phyloP scores from a whole-genome alignment of 2,797 vertebrate genomes.

The Sus cebifrons region DNA sequence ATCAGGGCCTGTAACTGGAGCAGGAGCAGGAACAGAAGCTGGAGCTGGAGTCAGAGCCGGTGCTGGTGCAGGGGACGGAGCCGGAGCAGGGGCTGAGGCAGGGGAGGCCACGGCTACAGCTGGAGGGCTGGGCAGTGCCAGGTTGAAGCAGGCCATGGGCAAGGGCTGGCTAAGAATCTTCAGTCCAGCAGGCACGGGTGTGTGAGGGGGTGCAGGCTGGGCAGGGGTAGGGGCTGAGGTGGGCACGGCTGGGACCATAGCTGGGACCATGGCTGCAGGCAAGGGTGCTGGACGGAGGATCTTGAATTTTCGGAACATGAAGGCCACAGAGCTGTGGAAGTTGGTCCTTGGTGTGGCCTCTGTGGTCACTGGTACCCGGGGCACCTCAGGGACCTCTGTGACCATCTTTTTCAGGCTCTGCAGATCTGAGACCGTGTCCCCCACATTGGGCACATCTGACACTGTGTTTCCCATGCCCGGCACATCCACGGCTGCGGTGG shows the following conservation, averaged over 20 bases:
- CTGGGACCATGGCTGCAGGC: fast-evolving
- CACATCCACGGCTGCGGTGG: neutral
- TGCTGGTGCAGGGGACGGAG: neutral
- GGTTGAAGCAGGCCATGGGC: conserved; percentile 89
- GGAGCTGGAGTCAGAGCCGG: fast-evolving
- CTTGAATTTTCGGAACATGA: conserved; percentile 91
- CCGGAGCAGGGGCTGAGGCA: fast-evolving
- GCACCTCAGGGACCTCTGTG: neutral
- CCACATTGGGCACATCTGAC: neutral
- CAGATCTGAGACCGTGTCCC: neutral
- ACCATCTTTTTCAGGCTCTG: conserved; percentile 40
- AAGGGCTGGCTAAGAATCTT: conserved; percentile 84
- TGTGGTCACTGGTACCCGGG: neutral
- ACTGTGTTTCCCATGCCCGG: fast-evolving
- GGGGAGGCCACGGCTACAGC: conserved; percentile 73
- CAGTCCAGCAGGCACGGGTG: neutral
- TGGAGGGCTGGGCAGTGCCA: conserved; percentile 86
- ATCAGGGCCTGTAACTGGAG: neutral
- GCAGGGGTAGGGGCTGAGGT: neutral
- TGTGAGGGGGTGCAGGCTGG: neutral
- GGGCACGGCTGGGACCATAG: neutral
- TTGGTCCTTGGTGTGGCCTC: conserved; percentile 81
- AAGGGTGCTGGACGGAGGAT: conserved; percentile 72
- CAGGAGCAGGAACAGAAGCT: neutral
- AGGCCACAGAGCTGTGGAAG: conserved; percentile 89